Evolutionary conservation across 2,113 vertebrate species (phyloP).

Genomic region (Brachyistius frenatus): DNA sequence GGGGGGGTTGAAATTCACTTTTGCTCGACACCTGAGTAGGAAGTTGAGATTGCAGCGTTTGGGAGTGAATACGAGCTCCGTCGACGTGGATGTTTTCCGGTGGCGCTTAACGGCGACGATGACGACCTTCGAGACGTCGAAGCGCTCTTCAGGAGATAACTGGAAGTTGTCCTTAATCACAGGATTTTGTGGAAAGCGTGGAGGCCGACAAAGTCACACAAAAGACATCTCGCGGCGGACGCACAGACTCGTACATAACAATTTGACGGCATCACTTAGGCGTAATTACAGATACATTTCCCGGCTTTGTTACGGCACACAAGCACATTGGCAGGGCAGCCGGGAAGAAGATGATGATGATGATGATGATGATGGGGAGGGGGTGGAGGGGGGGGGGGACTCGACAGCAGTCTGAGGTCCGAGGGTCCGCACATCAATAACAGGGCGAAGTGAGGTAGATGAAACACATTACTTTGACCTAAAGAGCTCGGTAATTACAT

Average conservation of each 20-base stretch:
- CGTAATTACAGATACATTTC: constrained; percentile 58
- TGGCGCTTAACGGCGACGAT: constrained; percentile 17
- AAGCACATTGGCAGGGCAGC: constrained; percentile 28
- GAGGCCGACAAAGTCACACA: constrained; percentile 63
- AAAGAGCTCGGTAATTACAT: constrained; percentile 88
- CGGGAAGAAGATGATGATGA: background rate
- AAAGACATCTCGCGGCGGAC: constrained; percentile 40
- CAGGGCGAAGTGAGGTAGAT: constrained; percentile 77
- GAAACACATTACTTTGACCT: constrained; percentile 82
- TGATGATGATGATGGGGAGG: too few relatives aligned
- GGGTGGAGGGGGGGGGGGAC: background rate
- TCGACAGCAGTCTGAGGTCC: constrained; percentile 42
- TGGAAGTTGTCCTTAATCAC: constrained; percentile 67
- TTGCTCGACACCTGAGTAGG: background rate
- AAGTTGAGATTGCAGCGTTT: background rate
- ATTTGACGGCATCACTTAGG: constrained; percentile 54
- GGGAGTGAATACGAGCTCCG: too few relatives aligned
- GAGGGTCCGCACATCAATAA: constrained; percentile 70
- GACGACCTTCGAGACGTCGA: constrained; percentile 56
- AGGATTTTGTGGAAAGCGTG: constrained; percentile 41
- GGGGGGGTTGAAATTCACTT: background rate
- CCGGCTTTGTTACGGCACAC: constrained; percentile 51
- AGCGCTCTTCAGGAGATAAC: constrained; percentile 60
- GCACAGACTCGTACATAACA: constrained; percentile 19
- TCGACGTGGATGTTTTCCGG: too few relatives aligned